phyloP scores from a whole-genome alignment of 2,797 vertebrate species.

The Hemitrygon akajei region DNA sequence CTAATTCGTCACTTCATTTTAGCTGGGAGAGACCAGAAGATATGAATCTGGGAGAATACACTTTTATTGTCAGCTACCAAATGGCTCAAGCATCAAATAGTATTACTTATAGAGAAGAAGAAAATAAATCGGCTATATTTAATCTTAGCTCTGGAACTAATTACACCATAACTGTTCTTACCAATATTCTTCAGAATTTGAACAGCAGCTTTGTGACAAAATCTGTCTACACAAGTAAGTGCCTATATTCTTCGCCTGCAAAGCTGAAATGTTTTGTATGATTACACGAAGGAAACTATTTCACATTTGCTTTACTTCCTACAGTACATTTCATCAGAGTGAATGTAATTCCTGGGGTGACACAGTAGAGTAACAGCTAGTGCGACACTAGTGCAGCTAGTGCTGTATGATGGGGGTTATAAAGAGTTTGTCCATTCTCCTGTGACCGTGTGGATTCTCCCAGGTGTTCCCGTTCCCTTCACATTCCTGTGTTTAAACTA shows the following conservation, averaged over 20 bases:
- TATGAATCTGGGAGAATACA: background rate
- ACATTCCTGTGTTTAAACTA: too few species aligned
- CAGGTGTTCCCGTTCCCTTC: too few species aligned
- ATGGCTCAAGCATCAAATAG: background rate
- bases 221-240: background rate
- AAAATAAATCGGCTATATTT: background rate
- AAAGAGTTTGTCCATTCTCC: too few species aligned
- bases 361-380: too few species aligned
- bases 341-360: background rate
- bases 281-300: background rate
- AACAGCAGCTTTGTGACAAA: background rate
- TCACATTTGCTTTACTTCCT: background rate
- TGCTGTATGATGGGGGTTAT: too few species aligned
- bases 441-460: too few species aligned
- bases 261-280: background rate
- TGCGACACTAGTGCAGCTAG: too few species aligned
- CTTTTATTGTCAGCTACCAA: background rate
- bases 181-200: background rate
- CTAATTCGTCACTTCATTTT: background rate
- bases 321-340: background rate
- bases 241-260: too few species aligned
- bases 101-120: fast-evolving
- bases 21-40: background rate
- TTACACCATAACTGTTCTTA: background rate
- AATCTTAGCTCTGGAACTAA: background rate